Base-by-base conservation (phyloP, 2,113 vertebrate genomes). In the Athene cunicularia region DNA sequence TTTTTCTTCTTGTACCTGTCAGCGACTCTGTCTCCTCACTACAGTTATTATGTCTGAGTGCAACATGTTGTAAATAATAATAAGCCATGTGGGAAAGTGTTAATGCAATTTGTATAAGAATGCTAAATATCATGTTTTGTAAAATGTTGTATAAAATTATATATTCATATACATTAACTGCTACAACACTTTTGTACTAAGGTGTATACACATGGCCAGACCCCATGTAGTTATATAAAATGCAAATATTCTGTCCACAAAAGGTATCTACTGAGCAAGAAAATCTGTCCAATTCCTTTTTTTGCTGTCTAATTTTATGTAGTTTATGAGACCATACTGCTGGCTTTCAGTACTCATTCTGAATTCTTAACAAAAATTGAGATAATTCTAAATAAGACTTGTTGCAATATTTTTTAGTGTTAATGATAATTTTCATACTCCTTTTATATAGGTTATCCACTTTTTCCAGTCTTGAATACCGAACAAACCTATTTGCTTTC, bases 1-100 rank as follows among this genome's bases (percentile, higher is more conserved):
- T 93, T 96, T 90, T 92, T 82, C 70, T 95, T 95, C 84, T 37
- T 94, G 76, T 91, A 94, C 89, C 86, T 95, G 70, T 91, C 89
- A 96, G 80, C 70, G 59, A 64, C 45, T 94, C 49, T 80, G 53
- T 90, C 83, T 95, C 62, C 39, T 95, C 66, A 77, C 32, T 85
- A 19, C 81, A 93, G 84, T 93, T 92, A 80, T 91, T 85, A 84
- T 75, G 86, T 95, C 80, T 96, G 88, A 72, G 73, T 88, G 66
- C 45, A 88, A 59, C 62, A 59, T 50, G 35, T 60, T 85, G 64
- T 88, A 93, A 84, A 80, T 88, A 93, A 88, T 91, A 92, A 94
- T 72, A 43, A 79, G 33, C 30, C 62, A 27, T 39, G 68, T 82
- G 58, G 53, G 80, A 91, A 93, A 72, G 58, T 53, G 81, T 28